Evolutionary conservation across 2,113 vertebrate species (phyloP).

Genomic region (Thalassoma bifasciatum): DNA sequence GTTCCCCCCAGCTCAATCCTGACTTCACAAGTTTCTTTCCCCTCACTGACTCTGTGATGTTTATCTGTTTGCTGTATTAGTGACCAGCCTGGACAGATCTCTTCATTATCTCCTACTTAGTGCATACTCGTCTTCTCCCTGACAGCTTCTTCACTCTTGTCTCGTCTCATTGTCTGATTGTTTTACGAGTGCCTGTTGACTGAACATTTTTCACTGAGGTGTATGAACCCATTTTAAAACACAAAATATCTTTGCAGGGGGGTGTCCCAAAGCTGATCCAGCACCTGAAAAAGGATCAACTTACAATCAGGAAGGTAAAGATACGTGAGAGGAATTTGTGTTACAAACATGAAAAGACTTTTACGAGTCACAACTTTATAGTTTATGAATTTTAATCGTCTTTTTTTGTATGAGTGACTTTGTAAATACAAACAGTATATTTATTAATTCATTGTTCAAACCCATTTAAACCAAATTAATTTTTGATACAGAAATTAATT

Average conservation of each 20-base stretch:
- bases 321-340: neutral
- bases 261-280: conserved; percentile 40
- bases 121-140: conserved; percentile 64
- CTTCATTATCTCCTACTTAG: conserved; percentile 76
- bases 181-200: conserved; percentile 48
- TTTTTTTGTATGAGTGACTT: too few species aligned
- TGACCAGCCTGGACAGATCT: conserved; percentile 75
- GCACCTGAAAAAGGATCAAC: conserved; percentile 34
- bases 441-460: neutral
- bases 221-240: conserved; percentile 34
- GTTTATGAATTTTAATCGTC: too few species aligned
- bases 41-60: conserved; percentile 63
- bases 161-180: conserved; percentile 45
- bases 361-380: neutral
- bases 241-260: conserved; percentile 61
- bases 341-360: neutral
- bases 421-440: too few species aligned
- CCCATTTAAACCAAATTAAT: too few species aligned
- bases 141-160: conserved; percentile 47
- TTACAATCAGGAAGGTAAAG: conserved; percentile 45
- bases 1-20: conserved; percentile 51
- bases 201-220: conserved; percentile 37
- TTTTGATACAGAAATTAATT: too few species aligned
- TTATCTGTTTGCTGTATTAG: conserved; percentile 75
- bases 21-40: conserved; percentile 69